Conservation (phyloP, 2,888 invertebrate genomes). For the Platycnemis pennipes region DNA sequence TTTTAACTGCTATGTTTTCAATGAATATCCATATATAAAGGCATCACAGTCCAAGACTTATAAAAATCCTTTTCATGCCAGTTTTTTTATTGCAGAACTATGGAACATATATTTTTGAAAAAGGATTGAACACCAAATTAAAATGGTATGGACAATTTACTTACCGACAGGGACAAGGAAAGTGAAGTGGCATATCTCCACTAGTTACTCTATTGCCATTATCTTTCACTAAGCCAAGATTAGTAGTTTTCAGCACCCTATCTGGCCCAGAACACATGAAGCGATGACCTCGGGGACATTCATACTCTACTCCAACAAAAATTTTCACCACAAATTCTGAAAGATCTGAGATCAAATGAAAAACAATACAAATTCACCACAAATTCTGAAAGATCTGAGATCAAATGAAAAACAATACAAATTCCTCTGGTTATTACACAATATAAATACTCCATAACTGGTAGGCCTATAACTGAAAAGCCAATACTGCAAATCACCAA, state of each 20-base stretch:
- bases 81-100: no score
- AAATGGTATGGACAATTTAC: neutral
- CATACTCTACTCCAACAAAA: slow-evolving; percentile 97
- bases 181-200: slow-evolving; percentile 93
- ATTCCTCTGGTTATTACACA: neutral
- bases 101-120: neutral
- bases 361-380: slow-evolving; percentile 83
- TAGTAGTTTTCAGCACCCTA: slow-evolving; percentile 88
- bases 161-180: slow-evolving; percentile 90
- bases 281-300: slow-evolving; percentile 98
- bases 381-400: slow-evolving; percentile 81
- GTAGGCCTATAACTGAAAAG: no score
- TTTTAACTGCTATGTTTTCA: no score
- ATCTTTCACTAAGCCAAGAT: slow-evolving; percentile 87
- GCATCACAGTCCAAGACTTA: no score
- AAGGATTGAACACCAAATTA: neutral
- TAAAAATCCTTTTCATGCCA: no score
- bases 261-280: slow-evolving; percentile 95
- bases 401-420: neutral
- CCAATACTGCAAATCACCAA: no score
- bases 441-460: no score
- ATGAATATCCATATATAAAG: no score
- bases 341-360: slow-evolving; percentile 75
- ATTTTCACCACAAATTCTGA: slow-evolving; percentile 90
- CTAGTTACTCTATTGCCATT: slow-evolving; percentile 92